Evolutionary conservation across 1,140 invertebrate species (phyloP).

Genomic region (Drosophila gunungcola): DNA sequence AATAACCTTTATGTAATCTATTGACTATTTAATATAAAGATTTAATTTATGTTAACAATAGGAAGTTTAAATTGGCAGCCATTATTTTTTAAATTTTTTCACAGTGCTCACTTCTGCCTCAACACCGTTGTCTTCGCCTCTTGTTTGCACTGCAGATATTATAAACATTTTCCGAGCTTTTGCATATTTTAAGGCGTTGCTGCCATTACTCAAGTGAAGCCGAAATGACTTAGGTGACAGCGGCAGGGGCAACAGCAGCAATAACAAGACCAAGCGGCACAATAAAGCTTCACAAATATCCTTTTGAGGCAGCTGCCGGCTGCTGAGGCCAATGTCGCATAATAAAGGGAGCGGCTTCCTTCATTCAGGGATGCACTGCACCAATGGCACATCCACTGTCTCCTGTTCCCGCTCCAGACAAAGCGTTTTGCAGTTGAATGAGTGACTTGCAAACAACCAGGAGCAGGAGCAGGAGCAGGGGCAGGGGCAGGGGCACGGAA

Average conservation of each 20-base stretch:
- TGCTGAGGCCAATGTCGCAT: slow-evolving; percentile 60
- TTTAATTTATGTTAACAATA: too few relatives aligned
- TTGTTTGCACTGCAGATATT: slow-evolving; percentile 71
- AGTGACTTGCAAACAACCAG: slow-evolving; percentile 26
- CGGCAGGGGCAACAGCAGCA: slow-evolving; percentile 13
- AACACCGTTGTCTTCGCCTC: slow-evolving; percentile 31
- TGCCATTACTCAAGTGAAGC: slow-evolving; percentile 67
- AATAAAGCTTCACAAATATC: slow-evolving; percentile 73
- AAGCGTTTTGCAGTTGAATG: slow-evolving; percentile 34
- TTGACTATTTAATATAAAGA: too few relatives aligned
- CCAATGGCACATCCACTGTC: slow-evolving; percentile 14
- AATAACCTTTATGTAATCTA: too few relatives aligned
- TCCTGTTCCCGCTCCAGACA: slow-evolving; percentile 37
- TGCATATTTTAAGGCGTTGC: slow-evolving; percentile 69
- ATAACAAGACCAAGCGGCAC: slow-evolving; percentile 23
- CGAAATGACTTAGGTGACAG: slow-evolving; percentile 70
- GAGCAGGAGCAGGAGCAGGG: background rate
- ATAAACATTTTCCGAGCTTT: slow-evolving; percentile 77
- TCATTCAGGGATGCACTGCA: slow-evolving; percentile 48
- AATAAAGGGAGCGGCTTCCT: slow-evolving; percentile 68
- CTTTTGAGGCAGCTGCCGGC: slow-evolving; percentile 42
- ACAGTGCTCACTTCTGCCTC: slow-evolving; percentile 1
- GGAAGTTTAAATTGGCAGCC: too few relatives aligned
- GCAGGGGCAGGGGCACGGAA: background rate
- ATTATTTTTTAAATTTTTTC: background rate